phyloP scores from a whole-genome alignment of 2,888 invertebrate genomes.

The Papilio gigon region DNA sequence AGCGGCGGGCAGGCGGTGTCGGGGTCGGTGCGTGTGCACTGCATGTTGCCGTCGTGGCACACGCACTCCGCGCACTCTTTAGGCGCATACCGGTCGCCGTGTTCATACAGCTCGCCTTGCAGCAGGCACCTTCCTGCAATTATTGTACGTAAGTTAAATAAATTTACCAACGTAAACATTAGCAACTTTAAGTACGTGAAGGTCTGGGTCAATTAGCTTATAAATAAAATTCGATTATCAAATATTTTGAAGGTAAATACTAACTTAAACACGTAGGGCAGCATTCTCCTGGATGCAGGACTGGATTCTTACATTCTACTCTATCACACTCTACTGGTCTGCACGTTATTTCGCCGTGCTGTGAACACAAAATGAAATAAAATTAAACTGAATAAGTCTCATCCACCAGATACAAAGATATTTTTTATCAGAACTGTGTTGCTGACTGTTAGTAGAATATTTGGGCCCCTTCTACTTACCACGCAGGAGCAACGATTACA shows the following conservation, averaged over 20 bases:
- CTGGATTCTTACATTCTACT: slow-evolving; percentile 90
- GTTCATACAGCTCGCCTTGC: slow-evolving; percentile 87
- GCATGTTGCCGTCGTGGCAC: slow-evolving; percentile 91
- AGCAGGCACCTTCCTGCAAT: slow-evolving; percentile 87
- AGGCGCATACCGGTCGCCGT: slow-evolving; percentile 88
- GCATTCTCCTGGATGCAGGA: slow-evolving; percentile 89
- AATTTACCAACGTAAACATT: not conserved
- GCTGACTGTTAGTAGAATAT: too few species aligned
- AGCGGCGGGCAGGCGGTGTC: slow-evolving; percentile 89
- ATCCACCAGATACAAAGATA: not conserved
- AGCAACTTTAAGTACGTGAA: too few species aligned
- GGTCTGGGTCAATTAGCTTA: not conserved
- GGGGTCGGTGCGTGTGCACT: slow-evolving; percentile 88
- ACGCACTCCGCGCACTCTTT: slow-evolving; percentile 91
- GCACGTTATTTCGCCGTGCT: slow-evolving; percentile 94
- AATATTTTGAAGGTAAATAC: slow-evolving; percentile 53
- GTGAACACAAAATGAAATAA: slow-evolving; percentile 62
- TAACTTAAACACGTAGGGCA: slow-evolving; percentile 94
- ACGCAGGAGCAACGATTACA: slow-evolving; percentile 95
- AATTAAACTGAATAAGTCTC: slow-evolving; percentile 77
- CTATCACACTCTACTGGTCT: slow-evolving; percentile 90
- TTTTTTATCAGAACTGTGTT: too few species aligned
- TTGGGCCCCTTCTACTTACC: too few species aligned
- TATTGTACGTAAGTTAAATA: not conserved
- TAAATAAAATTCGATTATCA: not conserved